Conservation (phyloP, 1,140 invertebrate genomes). For the Aporrectodea caliginosa region DNA sequence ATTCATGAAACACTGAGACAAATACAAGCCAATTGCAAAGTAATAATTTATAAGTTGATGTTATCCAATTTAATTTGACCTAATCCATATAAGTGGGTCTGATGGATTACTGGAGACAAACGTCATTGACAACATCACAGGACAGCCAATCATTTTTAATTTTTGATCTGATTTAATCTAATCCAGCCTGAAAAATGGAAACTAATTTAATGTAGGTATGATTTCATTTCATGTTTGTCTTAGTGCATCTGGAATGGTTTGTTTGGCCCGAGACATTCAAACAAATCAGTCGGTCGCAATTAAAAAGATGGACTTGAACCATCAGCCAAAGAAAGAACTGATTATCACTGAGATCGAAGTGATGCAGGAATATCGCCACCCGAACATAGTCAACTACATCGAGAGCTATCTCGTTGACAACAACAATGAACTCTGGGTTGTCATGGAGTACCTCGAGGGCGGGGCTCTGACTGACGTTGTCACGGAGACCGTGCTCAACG, state of each 20-base stretch:
- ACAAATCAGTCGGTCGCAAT: conserved; percentile 55
- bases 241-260: conserved; percentile 58
- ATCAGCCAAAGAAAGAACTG: conserved; percentile 60
- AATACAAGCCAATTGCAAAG: too few species aligned
- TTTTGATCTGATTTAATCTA: too few species aligned
- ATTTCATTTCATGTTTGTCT: too few species aligned
- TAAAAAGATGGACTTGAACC: conserved; percentile 58
- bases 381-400: conserved; percentile 66
- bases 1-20: too few species aligned
- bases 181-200: too few species aligned
- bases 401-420: conserved; percentile 82
- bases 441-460: conserved; percentile 61
- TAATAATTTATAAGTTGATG: too few species aligned
- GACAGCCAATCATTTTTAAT: too few species aligned
- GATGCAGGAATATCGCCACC: conserved; percentile 46
- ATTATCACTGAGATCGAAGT: conserved; percentile 60
- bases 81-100: too few species aligned
- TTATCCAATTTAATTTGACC: too few species aligned
- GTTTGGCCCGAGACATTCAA: conserved; percentile 47
- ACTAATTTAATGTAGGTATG: too few species aligned
- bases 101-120: too few species aligned
- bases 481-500: conserved; percentile 59
- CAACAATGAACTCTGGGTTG: conserved; percentile 64
- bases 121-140: too few species aligned
- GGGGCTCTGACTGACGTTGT: conserved; percentile 61